phyloP scores from a whole-genome alignment of 2,113 vertebrate species.

The Grammomys surdaster region DNA sequence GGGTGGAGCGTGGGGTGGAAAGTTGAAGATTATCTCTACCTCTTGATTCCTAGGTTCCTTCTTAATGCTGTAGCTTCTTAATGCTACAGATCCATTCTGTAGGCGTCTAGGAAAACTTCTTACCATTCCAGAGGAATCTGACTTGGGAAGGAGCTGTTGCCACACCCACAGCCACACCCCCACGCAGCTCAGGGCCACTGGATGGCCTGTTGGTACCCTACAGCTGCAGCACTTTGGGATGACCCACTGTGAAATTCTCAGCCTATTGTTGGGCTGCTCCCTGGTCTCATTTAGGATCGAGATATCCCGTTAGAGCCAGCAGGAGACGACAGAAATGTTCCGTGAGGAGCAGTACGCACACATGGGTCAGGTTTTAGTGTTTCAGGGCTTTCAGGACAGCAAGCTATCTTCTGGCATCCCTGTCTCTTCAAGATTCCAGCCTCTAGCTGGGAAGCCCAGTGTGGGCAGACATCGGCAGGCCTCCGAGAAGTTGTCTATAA shows the following conservation, averaged over 20 bases:
- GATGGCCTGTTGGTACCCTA: no score
- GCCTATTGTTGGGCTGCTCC: not conserved
- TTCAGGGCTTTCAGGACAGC: not conserved
- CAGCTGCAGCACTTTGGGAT: not conserved
- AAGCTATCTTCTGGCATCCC: not conserved
- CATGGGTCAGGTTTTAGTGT: not conserved
- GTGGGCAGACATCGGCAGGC: not conserved
- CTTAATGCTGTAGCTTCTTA: no score
- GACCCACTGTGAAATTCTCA: no score
- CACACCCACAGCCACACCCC: rapidly evolving
- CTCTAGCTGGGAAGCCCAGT: not conserved
- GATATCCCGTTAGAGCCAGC: not conserved
- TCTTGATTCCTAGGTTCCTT: not conserved
- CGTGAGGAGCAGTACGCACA: not conserved
- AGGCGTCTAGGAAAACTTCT: no score
- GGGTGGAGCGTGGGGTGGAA: not conserved
- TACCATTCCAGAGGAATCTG: not conserved
- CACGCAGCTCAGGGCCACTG: rapidly evolving
- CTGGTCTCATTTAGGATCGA: not conserved
- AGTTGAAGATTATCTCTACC: not conserved
- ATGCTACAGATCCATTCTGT: not conserved
- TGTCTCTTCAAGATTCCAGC: not conserved
- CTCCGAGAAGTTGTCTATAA: no score
- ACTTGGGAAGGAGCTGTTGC: no score
- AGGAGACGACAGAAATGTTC: not conserved